Base-by-base conservation (phyloP, 2,888 invertebrate genomes). In the Alviniconcha strummeri region DNA sequence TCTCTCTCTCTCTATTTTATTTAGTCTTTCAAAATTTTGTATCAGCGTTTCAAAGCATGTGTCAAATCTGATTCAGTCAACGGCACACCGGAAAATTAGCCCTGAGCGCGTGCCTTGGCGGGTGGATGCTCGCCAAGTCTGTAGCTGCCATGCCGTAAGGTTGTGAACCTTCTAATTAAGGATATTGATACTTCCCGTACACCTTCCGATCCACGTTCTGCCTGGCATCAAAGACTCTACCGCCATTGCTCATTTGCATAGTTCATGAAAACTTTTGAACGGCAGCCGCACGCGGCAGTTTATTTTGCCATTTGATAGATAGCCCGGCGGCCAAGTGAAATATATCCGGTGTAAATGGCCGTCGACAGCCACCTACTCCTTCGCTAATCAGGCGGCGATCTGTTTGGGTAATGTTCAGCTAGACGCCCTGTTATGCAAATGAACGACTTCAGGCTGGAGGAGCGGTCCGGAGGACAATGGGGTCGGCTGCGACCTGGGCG, bases 161-260 rank as follows among this genome's bases (percentile, higher is more conserved):
- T 60, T 60, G 60, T 8, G 9, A 60, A 60, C 9, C 60, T 60
- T 11, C 60, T 60, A 60, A 60, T 60, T 60, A 60, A 13, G 13
- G 60, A 8, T 13, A 60, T 60, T 13, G 60, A 60, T 60, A 60
- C 60, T 13, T 11, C 13, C 60, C 60, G 8, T 8, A 60, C 60
- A 60, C 60, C 60, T 60, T 60, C 60, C 60, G 60, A 13, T 11
- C 60, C 13, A 13, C 60, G 17, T 17, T 17, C 69, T 17, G 13
- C 69, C 6, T 7, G 17, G 69, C 69, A 13, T 69, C n/a, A 69
- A 9, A 64, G 6, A 69, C 69, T 7, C 69, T 17, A n/a, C 69
- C 69, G n/a, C n/a, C 15, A 69, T 69, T 69, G n/a, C 69, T 69
- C 69, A 69, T 69, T 69, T 17, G 69, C n/a, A 69, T 69, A 69